Percentiles rank a stretch among this genome's conserved stretches.
Evolutionary conservation across 2,888 invertebrate genomes (phyloP).

Genomic region (Seira musarum): DNA sequence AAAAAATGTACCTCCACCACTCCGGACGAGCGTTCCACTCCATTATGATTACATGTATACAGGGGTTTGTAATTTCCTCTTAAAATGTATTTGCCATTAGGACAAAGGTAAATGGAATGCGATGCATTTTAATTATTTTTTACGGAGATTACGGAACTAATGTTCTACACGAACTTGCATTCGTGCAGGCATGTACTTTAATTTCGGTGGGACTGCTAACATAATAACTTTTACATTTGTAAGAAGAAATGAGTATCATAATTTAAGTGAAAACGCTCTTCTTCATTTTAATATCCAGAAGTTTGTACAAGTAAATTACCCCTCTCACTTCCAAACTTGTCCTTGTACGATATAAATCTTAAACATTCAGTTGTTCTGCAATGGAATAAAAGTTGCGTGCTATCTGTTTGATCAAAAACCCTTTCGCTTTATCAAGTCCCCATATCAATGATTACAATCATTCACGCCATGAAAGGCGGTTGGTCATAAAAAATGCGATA

Average conservation of each 20-base stretch:
- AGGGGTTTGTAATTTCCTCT: constrained; percentile 44
- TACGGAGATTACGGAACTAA: not conserved
- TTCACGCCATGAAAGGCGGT: constrained; percentile 53
- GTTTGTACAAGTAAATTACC: constrained; percentile 18
- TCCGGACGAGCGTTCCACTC: not conserved
- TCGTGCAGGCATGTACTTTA: too few species aligned
- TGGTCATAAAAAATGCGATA: constrained; percentile 44
- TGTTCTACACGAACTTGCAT: too few species aligned
- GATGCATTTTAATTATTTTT: not conserved
- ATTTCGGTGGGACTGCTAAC: too few species aligned
- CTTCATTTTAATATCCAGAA: constrained; percentile 8
- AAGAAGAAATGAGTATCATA: constrained; percentile 34
- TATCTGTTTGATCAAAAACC: constrained; percentile 38
- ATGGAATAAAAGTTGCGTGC: constrained; percentile 48
- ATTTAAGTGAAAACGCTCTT: constrained; percentile 25
- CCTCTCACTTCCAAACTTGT: constrained; percentile 28
- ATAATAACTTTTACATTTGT: too few species aligned
- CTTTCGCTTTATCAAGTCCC: constrained; percentile 41
- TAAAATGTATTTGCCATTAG: constrained; percentile 2
- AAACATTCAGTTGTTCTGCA: not conserved
- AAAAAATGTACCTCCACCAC: constrained; percentile 4
- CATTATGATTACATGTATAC: constrained; percentile 6
- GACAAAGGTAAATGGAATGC: not conserved
- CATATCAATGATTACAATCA: constrained; percentile 59
- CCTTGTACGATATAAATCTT: constrained; percentile 52